Conservation (phyloP, 2,888 invertebrate genomes). For the Micropterix aruncella region DNA sequence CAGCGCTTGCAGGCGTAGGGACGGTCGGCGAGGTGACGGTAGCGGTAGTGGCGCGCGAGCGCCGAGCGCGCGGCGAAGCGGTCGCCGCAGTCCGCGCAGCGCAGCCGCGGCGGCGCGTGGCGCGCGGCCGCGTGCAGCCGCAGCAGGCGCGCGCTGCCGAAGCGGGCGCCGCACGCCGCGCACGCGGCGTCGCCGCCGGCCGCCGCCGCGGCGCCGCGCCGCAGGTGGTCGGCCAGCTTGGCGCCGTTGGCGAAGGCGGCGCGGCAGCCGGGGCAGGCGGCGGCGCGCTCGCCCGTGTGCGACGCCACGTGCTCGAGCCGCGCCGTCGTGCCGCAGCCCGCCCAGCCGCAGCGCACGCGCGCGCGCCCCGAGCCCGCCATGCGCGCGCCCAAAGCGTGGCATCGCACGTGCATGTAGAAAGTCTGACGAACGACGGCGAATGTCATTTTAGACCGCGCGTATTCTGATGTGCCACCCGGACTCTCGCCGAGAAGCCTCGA, state of each 20-base stretch:
- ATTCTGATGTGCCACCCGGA: no score
- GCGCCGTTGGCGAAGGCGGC: neutral
- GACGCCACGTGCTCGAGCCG: neutral
- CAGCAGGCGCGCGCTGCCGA: neutral
- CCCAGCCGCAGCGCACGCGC: neutral
- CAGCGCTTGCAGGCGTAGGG: neutral
- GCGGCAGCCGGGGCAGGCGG: neutral
- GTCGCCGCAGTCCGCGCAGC: neutral
- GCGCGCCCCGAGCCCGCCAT: neutral
- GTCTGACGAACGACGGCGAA: neutral
- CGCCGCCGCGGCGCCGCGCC: neutral
- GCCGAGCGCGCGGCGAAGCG: neutral
- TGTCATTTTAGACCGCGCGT: neutral
- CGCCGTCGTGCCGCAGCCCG: neutral
- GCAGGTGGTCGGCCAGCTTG: neutral
- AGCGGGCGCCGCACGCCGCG: neutral
- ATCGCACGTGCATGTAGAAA: neutral
- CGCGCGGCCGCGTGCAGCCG: neutral
- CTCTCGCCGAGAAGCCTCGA: no score
- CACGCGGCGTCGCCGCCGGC: neutral
- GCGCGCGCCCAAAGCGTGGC: neutral
- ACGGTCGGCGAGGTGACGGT: neutral
- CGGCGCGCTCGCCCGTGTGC: neutral
- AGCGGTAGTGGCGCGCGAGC: neutral
- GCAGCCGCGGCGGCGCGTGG: neutral